A percentile compares a stretch with the other conserved stretches of the same genome.
Evolutionary conservation across 2,797 vertebrate genomes (phyloP).

Genomic region (Fundulus diaphanus): DNA sequence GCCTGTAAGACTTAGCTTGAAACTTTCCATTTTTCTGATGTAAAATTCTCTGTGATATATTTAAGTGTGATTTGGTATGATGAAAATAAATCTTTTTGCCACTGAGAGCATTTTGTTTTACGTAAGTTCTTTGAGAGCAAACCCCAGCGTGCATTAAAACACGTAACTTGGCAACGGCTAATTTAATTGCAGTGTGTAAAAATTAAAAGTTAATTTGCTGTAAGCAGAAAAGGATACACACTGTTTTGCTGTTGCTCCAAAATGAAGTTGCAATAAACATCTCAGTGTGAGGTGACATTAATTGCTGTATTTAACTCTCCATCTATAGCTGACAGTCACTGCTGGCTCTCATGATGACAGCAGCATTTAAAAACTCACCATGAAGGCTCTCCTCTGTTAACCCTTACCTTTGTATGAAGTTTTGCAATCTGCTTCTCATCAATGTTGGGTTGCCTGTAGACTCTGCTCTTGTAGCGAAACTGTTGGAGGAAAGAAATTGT

Average conservation of each 20-base stretch:
- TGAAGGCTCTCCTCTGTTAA: not conserved
- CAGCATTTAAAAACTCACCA: not conserved
- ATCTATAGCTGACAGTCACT: not conserved
- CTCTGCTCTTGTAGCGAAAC: constrained; percentile 95
- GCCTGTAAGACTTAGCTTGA: too few species aligned
- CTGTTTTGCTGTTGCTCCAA: not conserved
- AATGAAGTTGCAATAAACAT: not conserved
- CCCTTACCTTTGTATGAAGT: constrained; percentile 91
- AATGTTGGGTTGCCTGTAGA: constrained; percentile 86
- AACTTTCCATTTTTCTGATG: not conserved
- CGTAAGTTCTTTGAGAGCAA: too few species aligned
- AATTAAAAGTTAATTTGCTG: not conserved
- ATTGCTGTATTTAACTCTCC: not conserved
- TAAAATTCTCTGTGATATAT: too few species aligned
- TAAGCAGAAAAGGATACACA: not conserved
- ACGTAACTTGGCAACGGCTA: not conserved
- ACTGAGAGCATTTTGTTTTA: not conserved
- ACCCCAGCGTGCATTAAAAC: too few species aligned
- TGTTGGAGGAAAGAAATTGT: constrained; percentile 56
- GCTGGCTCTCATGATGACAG: not conserved
- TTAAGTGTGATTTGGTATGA: too few species aligned
- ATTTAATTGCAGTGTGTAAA: not conserved
- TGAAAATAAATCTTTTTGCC: not conserved
- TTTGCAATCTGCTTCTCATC: constrained; percentile 94
- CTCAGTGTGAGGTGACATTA: not conserved